These are phyloP conservation scores for Ectropis grisescens DNA, from an alignment of 1,140 invertebrate genomes.

Conservation along the genomic window DNA sequence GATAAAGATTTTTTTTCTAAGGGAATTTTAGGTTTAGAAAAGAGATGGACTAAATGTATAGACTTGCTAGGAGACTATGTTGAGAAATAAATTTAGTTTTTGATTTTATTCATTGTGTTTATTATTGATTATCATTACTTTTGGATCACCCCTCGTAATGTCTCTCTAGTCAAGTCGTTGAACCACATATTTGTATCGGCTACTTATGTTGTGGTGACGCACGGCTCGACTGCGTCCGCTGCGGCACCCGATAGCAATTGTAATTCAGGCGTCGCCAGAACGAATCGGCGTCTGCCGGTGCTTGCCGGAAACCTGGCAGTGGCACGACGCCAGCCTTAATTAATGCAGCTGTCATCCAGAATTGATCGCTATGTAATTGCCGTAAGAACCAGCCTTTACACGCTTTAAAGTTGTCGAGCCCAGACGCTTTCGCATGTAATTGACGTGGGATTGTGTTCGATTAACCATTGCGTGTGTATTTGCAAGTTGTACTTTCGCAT, in stretches of 20 bases:
- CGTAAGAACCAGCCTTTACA: slow-evolving; percentile 13
- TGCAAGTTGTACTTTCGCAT: slow-evolving; percentile 28
- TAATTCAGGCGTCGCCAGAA: slow-evolving; percentile 44
- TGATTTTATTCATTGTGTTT: too few species aligned
- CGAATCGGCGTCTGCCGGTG: slow-evolving; percentile 32
- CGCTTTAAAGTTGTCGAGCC: neutral
- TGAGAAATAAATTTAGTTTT: too few species aligned
- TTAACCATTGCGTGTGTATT: slow-evolving; percentile 21
- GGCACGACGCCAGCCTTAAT: slow-evolving; percentile 49
- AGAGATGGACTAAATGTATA: too few species aligned
- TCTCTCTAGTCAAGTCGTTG: too few species aligned
- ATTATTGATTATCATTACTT: too few species aligned
- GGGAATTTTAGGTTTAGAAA: too few species aligned
- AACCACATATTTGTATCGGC: too few species aligned
- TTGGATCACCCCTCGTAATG: too few species aligned
- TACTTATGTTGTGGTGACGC: too few species aligned
- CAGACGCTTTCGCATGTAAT: slow-evolving; percentile 12
- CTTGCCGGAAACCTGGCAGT: slow-evolving; percentile 44
- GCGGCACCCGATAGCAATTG: slow-evolving; percentile 32
- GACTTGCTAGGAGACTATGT: too few species aligned
- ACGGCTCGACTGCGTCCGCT: slow-evolving; percentile 30
- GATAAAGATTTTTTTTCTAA: too few species aligned
- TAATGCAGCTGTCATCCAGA: slow-evolving; percentile 28
- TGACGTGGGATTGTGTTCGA: slow-evolving; percentile 29
- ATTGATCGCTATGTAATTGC: slow-evolving; percentile 26